Evolutionary conservation across 2,797 vertebrate genomes (phyloP).

Genomic region (Erethizon dorsatum): DNA sequence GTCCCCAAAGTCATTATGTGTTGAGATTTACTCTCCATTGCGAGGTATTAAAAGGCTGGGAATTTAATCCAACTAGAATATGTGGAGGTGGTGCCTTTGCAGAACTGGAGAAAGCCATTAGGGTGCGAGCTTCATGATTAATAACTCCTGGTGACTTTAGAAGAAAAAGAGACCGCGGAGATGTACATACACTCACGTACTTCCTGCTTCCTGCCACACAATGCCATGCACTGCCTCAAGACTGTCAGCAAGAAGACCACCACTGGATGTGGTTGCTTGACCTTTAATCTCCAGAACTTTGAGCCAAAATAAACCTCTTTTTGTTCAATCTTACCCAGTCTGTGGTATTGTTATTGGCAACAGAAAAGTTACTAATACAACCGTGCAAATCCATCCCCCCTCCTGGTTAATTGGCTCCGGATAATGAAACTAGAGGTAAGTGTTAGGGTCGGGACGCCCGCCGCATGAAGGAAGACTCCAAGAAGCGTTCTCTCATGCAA

Average conservation of each 20-base stretch:
- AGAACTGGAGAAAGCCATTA: background rate
- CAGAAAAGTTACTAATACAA: background rate
- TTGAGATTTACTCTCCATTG: background rate
- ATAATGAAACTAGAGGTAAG: background rate
- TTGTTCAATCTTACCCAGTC: background rate
- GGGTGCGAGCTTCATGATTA: background rate
- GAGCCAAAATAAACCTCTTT: background rate
- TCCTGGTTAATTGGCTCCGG: background rate
- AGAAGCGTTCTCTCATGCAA: too few relatives aligned
- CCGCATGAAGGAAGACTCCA: too few relatives aligned
- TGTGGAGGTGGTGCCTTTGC: background rate
- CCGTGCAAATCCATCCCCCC: background rate
- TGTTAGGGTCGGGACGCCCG: too few relatives aligned
- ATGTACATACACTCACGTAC: background rate
- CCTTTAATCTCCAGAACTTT: background rate
- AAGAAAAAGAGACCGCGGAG: background rate
- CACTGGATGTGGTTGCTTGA: background rate
- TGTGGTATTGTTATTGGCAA: background rate
- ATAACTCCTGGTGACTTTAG: background rate
- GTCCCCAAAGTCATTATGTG: background rate
- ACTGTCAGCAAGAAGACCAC: background rate
- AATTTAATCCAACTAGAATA: background rate
- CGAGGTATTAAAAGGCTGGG: background rate
- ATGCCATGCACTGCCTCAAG: background rate
- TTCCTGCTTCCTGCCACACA: background rate